Percentiles rank a stretch among this genome's conserved stretches.
Conservation (phyloP, 2,113 vertebrate species). For the Brevimyrus niger region DNA sequence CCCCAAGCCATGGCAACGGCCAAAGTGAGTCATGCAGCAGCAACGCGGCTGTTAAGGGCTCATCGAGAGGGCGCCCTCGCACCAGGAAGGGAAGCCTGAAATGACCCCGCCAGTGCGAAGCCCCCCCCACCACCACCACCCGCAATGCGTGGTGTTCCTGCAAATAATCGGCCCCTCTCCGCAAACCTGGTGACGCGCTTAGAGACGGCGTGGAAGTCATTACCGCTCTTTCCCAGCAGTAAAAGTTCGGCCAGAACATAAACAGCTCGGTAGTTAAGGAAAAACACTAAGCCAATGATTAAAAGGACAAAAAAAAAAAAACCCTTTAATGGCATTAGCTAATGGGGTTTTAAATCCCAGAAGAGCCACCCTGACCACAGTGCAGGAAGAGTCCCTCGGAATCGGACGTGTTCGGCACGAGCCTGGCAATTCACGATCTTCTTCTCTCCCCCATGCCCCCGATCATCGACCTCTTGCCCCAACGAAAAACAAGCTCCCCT, state of each 20-base stretch:
- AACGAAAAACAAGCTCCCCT: neutral
- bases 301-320: neutral
- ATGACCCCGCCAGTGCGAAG: neutral
- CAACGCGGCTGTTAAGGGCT: neutral
- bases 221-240: neutral
- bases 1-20: neutral
- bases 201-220: neutral
- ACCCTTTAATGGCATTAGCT: neutral
- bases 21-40: neutral
- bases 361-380: neutral
- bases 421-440: neutral
- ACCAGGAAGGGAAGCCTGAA: neutral
- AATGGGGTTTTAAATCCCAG: neutral
- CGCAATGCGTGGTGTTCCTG: neutral
- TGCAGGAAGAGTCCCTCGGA: neutral
- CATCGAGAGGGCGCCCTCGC: neutral
- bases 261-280: slow-evolving; percentile 3
- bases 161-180: neutral
- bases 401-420: neutral
- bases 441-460: too few species aligned
- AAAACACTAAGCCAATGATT: neutral
- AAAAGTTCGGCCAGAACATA: neutral
- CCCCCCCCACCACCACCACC: neutral
- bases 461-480: neutral
- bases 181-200: neutral